phyloP scores from a whole-genome alignment of 2,113 vertebrate species.

The Oncorhynchus kisutch region DNA sequence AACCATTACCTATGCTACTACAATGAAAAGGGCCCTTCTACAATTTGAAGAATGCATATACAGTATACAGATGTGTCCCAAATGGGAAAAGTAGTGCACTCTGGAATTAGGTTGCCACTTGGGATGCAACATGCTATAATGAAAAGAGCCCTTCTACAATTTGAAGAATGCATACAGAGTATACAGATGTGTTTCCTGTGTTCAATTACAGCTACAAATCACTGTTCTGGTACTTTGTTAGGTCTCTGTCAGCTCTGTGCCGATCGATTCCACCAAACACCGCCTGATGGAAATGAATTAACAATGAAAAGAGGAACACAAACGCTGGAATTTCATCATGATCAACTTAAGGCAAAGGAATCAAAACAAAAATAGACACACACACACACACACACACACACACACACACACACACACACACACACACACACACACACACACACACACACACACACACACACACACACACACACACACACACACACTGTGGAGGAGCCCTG shows the following conservation, averaged over 20 bases:
- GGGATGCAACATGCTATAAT: not conserved
- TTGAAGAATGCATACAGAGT: not conserved
- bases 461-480: too few species aligned
- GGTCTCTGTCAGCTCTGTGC: constrained; percentile 22
- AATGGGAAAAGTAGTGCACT: not conserved
- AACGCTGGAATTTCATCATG: constrained; percentile 55
- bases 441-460: too few species aligned
- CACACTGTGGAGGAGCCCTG: constrained; percentile 13
- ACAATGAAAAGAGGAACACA: constrained; percentile 36
- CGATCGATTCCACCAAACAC: constrained; percentile 32
- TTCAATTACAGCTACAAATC: constrained; percentile 46
- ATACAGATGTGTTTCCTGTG: not conserved
- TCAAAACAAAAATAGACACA: constrained; percentile 68
- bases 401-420: too few species aligned
- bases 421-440: too few species aligned
- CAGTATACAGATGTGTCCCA: not conserved
- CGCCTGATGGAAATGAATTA: constrained; percentile 54
- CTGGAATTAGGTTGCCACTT: not conserved
- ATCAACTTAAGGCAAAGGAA: constrained; percentile 57
- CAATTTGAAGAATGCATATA: too few species aligned
- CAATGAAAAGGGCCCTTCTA: too few species aligned
- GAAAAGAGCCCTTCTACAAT: not conserved
- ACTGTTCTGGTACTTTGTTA: constrained; percentile 17
- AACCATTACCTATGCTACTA: too few species aligned
- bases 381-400: too few species aligned